Base-by-base conservation (phyloP, 2,888 invertebrate species). In the Hemaris fuciformis region DNA sequence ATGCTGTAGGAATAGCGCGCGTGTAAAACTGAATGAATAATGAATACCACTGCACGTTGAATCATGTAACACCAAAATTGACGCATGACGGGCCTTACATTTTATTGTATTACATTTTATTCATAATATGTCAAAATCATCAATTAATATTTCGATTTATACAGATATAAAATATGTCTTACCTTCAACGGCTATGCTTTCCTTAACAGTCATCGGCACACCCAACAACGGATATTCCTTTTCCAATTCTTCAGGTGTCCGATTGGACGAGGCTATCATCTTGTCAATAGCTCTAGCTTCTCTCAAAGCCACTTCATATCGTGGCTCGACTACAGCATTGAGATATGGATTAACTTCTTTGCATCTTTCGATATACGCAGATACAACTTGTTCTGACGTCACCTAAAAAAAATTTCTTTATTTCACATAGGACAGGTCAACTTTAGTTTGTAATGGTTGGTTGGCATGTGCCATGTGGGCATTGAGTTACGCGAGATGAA, bases 121-220 rank as follows among this genome's bases (percentile, higher is more conserved):
- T n/a, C n/a, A n/a, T n/a, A n/a, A n/a, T n/a, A n/a, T n/a, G n/a
- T n/a, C n/a, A n/a, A n/a, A n/a, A n/a, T n/a, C n/a, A n/a, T n/a
- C n/a, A n/a, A n/a, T n/a, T n/a, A n/a, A n/a, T n/a, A n/a, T n/a
- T n/a, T n/a, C n/a, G n/a, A n/a, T n/a, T n/a, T n/a, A n/a, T n/a
- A n/a, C 15, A 15, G 42, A 6, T 6, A 15, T 57, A 15, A 23
- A 3, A 25, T 15, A 13, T 38, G 8, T 57, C 68, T 66, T 81
- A 94, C 96, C 97, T 93, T 96, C 94, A 1, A 97, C 94, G 57
- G 94, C 94, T 73, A 97, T 95, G 72, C 95, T 95, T 83, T 97
- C 97, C 84, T 98, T 98, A 0, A 97, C 95, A 5, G 97, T 97
- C 66, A 98, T 93, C 0, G 98, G 98, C 3, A 98, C 94, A 3